These are phyloP conservation scores for Erynnis tages DNA, from an alignment of 2,888 invertebrate species.

Conservation along the genomic window DNA sequence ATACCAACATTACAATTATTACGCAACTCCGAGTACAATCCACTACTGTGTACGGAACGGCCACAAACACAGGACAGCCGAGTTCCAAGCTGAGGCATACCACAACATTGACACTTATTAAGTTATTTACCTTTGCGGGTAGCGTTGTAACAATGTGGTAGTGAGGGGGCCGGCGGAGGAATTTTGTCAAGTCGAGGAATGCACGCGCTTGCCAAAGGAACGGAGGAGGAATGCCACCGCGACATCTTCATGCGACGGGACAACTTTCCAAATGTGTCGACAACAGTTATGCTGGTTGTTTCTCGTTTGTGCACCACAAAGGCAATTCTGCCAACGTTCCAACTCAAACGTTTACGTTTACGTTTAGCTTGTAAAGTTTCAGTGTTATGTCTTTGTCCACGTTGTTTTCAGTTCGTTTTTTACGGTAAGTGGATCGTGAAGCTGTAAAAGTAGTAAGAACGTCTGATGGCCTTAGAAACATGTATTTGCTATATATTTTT, in stretches of 20 bases:
- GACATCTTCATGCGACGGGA: conserved; percentile 68
- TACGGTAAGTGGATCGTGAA: background rate
- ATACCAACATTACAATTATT: conserved; percentile 3
- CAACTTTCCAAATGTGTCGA: conserved; percentile 55
- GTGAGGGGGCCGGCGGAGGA: conserved; percentile 44
- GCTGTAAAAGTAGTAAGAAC: no score
- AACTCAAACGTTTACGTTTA: conserved; percentile 12
- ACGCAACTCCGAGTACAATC: background rate
- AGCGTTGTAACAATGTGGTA: conserved; percentile 39
- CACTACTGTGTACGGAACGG: background rate
- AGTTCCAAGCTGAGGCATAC: conserved; percentile 33
- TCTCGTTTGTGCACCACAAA: conserved; percentile 29
- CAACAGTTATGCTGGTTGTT: conserved; percentile 38
- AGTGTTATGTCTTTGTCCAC: conserved; percentile 15
- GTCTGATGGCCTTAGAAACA: no score
- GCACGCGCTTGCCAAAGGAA: conserved; percentile 58
- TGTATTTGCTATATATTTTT: no score
- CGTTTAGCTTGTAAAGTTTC: conserved; percentile 22
- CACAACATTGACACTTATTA: conserved; percentile 52
- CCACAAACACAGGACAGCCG: conserved; percentile 11
- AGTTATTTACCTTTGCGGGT: conserved; percentile 57
- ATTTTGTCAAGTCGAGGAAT: conserved; percentile 63
- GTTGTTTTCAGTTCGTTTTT: conserved; percentile 2
- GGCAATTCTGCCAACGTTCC: conserved; percentile 17
- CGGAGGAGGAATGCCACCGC: conserved; percentile 57